Evolutionary conservation across 2,888 invertebrate genomes (phyloP), one percentile per base, ranked within the genome.

Genomic region (Sphaeridia pumilis): DNA sequence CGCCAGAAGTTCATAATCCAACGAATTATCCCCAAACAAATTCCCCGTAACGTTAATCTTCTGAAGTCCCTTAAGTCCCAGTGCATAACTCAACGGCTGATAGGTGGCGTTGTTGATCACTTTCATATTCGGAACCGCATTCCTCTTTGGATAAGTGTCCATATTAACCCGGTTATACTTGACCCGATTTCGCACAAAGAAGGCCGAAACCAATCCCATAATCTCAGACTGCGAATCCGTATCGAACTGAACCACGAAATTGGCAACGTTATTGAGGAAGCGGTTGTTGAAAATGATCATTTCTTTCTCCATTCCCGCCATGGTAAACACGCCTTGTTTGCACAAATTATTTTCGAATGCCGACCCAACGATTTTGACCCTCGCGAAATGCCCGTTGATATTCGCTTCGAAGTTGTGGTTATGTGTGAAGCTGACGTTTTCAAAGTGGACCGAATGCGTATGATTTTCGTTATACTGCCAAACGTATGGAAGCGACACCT

Each of bases 271-370:
- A 50, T 78, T 76, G 61, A 80, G 78, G 55, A 95, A 83, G 46
- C 75, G 73, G 70, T 95, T 95, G 41, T 80, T 77, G 65, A 82
- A 80, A 53, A 97, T 83, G 54, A 80, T 77, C 72, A 97, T 77
- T 66, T 86, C 84, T 72, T 98, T 98, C 70, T 98, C 98, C 93
- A 97, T 98, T 7, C 98, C 98, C 55, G 80, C 77, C 25, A 93
- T 74, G 0, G 83, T 78, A 14, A 94, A 75, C 27, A 93, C 71
- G 0, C 93, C 88, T 14, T 74, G 75, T 64, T 82, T 81, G 66
- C 97, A 97, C 31, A 74, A 73, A 68, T 98, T 98, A 53, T 85
- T 82, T 1, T 80, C 78, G 67, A 95, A 94, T 4, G 79, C 73
- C 69, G 90, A 94, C 51, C 81, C 80, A 0, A 87, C 83, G 28